A percentile compares a stretch with the other conserved stretches of the same genome.
Evolutionary conservation across 2,888 invertebrate genomes (phyloP).

Genomic region (Lochmaea crataegi): DNA sequence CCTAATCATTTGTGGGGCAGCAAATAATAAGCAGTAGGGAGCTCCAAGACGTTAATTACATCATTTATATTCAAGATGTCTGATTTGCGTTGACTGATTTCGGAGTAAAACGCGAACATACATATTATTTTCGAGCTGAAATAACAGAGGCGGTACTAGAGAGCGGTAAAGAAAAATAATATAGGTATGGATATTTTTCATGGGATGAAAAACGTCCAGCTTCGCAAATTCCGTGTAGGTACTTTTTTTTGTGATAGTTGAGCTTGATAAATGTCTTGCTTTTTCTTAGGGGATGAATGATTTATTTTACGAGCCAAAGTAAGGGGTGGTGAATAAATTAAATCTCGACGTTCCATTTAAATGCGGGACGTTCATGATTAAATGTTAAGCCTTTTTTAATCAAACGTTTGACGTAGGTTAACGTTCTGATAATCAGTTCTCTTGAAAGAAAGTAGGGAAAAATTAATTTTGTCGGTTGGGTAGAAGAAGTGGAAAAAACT

Average conservation of each 20-base stretch:
- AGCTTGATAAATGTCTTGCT: conserved; percentile 1
- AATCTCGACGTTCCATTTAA: neutral
- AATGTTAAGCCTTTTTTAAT: neutral
- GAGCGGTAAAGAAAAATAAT: conserved; percentile 15
- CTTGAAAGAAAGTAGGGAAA: no score
- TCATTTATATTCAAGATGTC: conserved; percentile 53
- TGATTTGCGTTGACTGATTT: conserved; percentile 42
- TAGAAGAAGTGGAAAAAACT: no score
- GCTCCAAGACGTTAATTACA: conserved; percentile 49
- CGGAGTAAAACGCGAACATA: conserved; percentile 42
- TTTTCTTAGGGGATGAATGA: conserved; percentile 1
- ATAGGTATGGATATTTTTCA: conserved; percentile 20
- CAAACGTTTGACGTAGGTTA: no score
- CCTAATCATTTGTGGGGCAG: conserved; percentile 13
- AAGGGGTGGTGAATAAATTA: conserved; percentile 1
- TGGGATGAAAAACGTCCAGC: conserved; percentile 13
- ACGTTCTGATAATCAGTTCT: no score
- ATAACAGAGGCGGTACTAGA: conserved; percentile 17
- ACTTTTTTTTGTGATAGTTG: neutral
- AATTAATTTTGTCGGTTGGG: no score
- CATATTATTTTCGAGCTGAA: conserved; percentile 38
- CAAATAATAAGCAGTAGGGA: conserved; percentile 43
- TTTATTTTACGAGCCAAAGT: neutral
- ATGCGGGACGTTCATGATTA: neutral
- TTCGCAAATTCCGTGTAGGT: neutral